phyloP scores from a whole-genome alignment of 2,888 invertebrate genomes.

The Marronus borbonicus region DNA sequence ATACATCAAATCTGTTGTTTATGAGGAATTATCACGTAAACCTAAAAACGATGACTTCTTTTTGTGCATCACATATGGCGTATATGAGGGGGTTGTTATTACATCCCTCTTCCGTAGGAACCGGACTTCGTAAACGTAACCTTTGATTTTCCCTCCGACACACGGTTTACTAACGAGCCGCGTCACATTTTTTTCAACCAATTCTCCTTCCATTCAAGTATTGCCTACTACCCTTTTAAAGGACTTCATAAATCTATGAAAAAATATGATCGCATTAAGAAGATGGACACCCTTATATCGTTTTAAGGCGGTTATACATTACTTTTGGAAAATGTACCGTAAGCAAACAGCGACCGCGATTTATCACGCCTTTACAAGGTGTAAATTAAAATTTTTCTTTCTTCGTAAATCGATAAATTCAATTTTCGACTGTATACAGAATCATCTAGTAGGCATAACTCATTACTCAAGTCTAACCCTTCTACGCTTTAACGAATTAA shows the following conservation, averaged over 20 bases:
- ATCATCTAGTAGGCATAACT: conserved; percentile 29
- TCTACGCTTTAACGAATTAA: conserved; percentile 36
- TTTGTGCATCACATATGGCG: conserved; percentile 65
- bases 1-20: conserved; percentile 42
- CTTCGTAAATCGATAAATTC: conserved; percentile 51
- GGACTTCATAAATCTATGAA: conserved; percentile 58
- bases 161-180: conserved; percentile 58
- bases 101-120: conserved; percentile 65
- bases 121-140: conserved; percentile 59
- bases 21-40: conserved; percentile 48
- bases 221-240: conserved; percentile 56
- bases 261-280: conserved; percentile 46
- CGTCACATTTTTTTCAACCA: conserved; percentile 55
- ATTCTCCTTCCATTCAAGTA: conserved; percentile 34
- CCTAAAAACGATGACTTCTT: conserved; percentile 57
- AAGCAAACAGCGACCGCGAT: conserved; percentile 52
- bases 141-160: conserved; percentile 62
- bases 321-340: conserved; percentile 35
- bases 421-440: conserved; percentile 39
- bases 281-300: conserved; percentile 30
- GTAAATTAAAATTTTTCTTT: conserved; percentile 53
- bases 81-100: conserved; percentile 65
- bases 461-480: conserved; percentile 50
- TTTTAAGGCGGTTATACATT: conserved; percentile 35
- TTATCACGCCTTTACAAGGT: conserved; percentile 54